Base-by-base conservation (phyloP, 1,140 invertebrate species). In the Chymomyza costata region DNA sequence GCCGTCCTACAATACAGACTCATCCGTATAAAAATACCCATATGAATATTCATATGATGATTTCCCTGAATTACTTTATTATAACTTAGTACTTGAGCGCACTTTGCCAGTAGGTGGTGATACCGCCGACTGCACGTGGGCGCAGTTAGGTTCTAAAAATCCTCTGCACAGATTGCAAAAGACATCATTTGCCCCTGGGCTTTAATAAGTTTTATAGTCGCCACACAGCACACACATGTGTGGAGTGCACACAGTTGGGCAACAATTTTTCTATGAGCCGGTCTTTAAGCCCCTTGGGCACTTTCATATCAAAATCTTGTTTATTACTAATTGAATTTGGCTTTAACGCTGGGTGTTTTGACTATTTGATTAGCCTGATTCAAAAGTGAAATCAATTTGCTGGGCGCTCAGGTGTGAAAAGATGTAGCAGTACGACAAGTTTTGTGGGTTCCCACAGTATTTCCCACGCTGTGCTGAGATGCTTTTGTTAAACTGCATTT, bases 121-220 rank as follows among this genome's bases (percentile, higher is more conserved):
- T 5, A 25, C 8, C 3, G 21, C 8, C 8, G 21, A 3, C 21
- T 25, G 21, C 21, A 25, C 21, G 21, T 25, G 21, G 21, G 21
- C 8, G 21, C 3, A 25, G 3, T 25, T 8, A 5, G 21, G 21
- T n/a, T n/a, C n/a, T n/a, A n/a, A n/a, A n/a, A n/a, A n/a, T n/a
- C n/a, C n/a, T n/a, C 21, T 25, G 21, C 21, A 3, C 21, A n/a
- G n/a, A 25, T 25, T 25, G 3, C 21, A 3, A 25, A 25, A 25
- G 3, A 25, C 3, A 5, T 3, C 21, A 8, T 3, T 32, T 37
- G 69, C 65, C 71, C 63, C 73, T 37, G 71, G 73, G 71, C 71
- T 78, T 78, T 80, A 80, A 78, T 78, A 78, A 80, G 80, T 78
- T 78, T 78, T 71, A 78, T 78, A 78, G 71, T 78, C 71, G n/a